Base-by-base conservation (phyloP, 2,797 vertebrate genomes). In the Dendrocincla fuliginosa region DNA sequence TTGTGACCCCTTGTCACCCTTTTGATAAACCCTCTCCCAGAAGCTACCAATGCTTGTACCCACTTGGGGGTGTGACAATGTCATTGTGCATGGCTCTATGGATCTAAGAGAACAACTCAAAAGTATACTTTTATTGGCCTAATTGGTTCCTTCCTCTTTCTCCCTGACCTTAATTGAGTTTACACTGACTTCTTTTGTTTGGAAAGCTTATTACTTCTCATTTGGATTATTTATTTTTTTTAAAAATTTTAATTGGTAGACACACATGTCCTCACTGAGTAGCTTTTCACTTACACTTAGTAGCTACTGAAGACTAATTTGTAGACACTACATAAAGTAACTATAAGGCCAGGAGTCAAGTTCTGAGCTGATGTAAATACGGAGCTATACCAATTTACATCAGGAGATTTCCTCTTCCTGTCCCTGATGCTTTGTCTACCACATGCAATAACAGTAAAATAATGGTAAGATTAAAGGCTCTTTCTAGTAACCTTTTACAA, bases 401-500 rank as follows among this genome's bases (percentile, higher is more conserved):
- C 73, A 89, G 69, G 28, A 75, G 55, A 49, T 93, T 69, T 91
- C 41, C 88, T 35, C 41, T 68, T 27, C 11, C 13, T 50, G 37
- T 35, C 42, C 52, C 67, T 44, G 20, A 70, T 61, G 7, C 3
- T 55, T 22, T 77, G 53, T 42, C 56, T 78, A 83, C 17, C 28
- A 17, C 27, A 50, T 16, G 49, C 55, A 63, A 37, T 80, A 88
- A 79, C 73, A 70, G 22, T 82, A 88, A 94, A 93, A 87, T 7
- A 3, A 7, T 68, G 42, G 25, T 61, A 91, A 93, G 67, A 59
- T 27, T 86, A 87, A 93, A 93, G 59, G 11, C 16, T 42, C 39
- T 55, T 64, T 87, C 39, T 78, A 83, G 75, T 70, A 76, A 91
- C 71, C 46, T 96, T 93, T 94, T 84, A 63, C 63, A 86, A 80